Base-by-base conservation (phyloP, 64 coral and sea anemone species). In the Pocillopora verrucosa region DNA sequence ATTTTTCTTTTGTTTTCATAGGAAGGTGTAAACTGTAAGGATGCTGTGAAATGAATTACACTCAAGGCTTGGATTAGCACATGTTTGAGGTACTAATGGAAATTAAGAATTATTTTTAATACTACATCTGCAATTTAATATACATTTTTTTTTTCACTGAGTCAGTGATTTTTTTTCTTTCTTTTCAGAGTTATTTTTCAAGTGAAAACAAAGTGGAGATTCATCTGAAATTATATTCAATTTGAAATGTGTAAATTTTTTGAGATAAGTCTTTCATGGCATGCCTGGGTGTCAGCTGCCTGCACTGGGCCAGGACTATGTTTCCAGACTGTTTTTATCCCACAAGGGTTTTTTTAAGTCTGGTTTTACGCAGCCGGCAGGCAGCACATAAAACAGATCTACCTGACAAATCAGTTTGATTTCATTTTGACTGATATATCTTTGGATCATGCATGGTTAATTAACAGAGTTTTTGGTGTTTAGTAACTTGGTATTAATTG, bases 291-390 rank as follows among this genome's bases (percentile, higher is more conserved):
- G 90, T 51, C 61, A 14, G 90, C 83, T 92, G 90, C 80, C 74
- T 92, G 90, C 90, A 75, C 37, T 80, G 76, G 90, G 76, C 56
- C 90, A 92, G 90, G 90, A 75, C 90, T 92, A 92, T 77, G 90
- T 92, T 92, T 92, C 90, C 90, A 92, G 90, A 56, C 64, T 67
- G 2, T 82, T 86, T 83, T 77, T 86, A n/a, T 35, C 60, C n/a
- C 26, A 9, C 10, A 16, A 16, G 78, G 17, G 82, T 81, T 73
- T 86, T 92, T 91, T 87, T 87, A 22, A 45, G 25, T 65, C 90
- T 92, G 90, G 90, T 92, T 92, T 87, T 92, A 87, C 83, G 90
- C 77, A 92, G 90, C 90, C 76, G 90, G 90, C 90, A 92, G 90
- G 59, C 90, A 92, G 90, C 90, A 78, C 59, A 15, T 26, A n/a